Base-by-base conservation (phyloP, 2,888 invertebrate genomes). In the Rotaria macrura region DNA sequence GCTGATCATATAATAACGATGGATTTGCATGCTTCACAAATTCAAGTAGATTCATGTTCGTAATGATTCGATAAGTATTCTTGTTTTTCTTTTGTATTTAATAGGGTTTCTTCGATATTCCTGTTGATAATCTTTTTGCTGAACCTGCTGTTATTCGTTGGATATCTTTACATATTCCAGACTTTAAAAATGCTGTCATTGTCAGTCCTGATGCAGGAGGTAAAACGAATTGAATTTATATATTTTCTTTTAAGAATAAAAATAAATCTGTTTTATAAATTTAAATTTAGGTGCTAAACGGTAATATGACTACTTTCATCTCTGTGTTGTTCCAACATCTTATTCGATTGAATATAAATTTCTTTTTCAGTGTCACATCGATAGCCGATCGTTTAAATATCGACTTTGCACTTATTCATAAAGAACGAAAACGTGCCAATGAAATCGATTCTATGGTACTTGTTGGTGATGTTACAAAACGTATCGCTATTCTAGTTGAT, bases 1-100 rank as follows among this genome's bases (percentile, higher is more conserved):
- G 96, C 96, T 10, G 96, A 97, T 90, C 97, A 97, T 91, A 96
- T 97, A 89, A 97, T 97, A 89, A 97, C 96, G 25, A 96, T 97
- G 96, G 96, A 97, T 91, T 93, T 97, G 84, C 96, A 97, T 91
- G 96, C 96, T 17, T 96, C 96, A 38, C 96, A 97, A 92, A 97
- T 97, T 88, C 96, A 96, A 90, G 92, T 91, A 65, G n/a, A n/a
- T n/a, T n/a, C n/a, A n/a, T n/a, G n/a, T n/a, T n/a, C n/a, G n/a
- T n/a, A n/a, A n/a, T n/a, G n/a, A n/a, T n/a, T n/a, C 47, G 9
- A 47, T 29, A 17, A 14, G 12, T 52, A 43, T 29, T n/a, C 9
- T 14, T 54, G 3, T 29, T 40, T 38, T 12, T 25, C n/a, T 84
- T 34, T 65, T 25, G 25, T 57, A 29, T 29, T 85, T 88, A 88